A percentile compares a stretch with the other conserved stretches of the same genome.
phyloP scores from a whole-genome alignment of 64 coral and sea anemone species.

The Pachyseris speciosa region DNA sequence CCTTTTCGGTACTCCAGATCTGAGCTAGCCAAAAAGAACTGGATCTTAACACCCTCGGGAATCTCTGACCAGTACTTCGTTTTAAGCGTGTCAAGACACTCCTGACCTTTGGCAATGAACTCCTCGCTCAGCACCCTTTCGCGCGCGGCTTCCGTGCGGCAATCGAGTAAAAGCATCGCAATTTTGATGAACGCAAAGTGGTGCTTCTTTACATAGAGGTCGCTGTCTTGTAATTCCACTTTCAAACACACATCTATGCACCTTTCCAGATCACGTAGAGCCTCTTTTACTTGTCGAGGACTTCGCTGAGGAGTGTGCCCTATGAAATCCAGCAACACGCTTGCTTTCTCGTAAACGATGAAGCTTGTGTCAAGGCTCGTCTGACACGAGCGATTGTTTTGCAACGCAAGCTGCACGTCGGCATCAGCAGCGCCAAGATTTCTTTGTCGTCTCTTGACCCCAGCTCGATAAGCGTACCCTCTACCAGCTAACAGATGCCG shows the following conservation, averaged over 20 bases:
- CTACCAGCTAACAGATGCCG: neutral
- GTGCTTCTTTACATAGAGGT: constrained; percentile 23
- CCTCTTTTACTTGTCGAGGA: neutral
- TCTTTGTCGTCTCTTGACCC: constrained; percentile 38
- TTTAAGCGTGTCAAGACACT: constrained; percentile 2
- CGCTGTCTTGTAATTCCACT: neutral
- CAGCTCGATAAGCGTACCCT: constrained; percentile 21
- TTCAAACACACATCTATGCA: neutral
- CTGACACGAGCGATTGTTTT: neutral
- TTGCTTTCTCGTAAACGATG: constrained; percentile 56
- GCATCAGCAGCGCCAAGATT: constrained; percentile 11
- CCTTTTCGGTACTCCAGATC: too few relatives aligned
- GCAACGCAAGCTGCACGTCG: constrained; percentile 6
- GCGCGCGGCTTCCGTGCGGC: constrained; percentile 23
- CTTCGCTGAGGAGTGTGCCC: neutral
- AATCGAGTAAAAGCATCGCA: too few relatives aligned
- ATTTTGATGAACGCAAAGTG: constrained; percentile 54
- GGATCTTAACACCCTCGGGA: neutral
- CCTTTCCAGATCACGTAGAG: neutral
- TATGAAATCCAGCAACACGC: constrained; percentile 48
- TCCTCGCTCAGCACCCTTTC: constrained; percentile 2
- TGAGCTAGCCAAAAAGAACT: constrained; percentile 14
- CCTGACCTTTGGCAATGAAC: constrained; percentile 8
- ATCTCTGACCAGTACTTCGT: neutral
- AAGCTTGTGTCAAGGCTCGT: constrained; percentile 5